Evolutionary conservation across 2,888 invertebrate genomes (phyloP), one percentile per base, ranked within the genome.

Genomic region (Mongoloraphidia duomilia): DNA sequence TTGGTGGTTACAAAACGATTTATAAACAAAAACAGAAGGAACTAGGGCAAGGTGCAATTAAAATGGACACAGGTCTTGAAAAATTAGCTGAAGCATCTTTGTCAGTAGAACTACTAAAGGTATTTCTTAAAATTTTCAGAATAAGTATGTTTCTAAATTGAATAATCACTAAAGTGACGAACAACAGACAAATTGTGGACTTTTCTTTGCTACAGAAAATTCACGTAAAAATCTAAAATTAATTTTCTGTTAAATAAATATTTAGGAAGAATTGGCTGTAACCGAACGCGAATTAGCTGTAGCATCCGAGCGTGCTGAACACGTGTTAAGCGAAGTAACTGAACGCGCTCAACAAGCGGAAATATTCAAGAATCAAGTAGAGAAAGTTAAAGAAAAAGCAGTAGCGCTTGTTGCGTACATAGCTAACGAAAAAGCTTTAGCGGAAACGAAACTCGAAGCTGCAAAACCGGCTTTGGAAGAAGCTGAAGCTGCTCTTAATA

Each of bases 51-150:
- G 87, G 94, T 36, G 93, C 93, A 10, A 72, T 82, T 54, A 76
- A 95, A 64, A 95, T 96, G 94, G 94, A 95, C 63, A 92, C 90
- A 3, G 96, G 95, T 47, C 71, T 96, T 55, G 88, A 93, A 61
- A 96, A 96, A 69, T 73, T 96, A 44, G 86, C 94, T 49, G 96
- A 96, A 70, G 96, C 96, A 2, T 92, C 94, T 1, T 83, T 85
- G 61, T 91, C 93, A 0, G 95, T 96, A 1, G 88, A 92, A 68
- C 78, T 91, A 46, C 70, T 96, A 47, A 93, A 94, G 58, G 48
- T 48, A 48, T 17, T 3, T 17, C 17, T n/a, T 17, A 4, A 17
- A 17, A 17, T 17, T 17, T 17, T 4, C 17, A 17, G 4, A 17
- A 17, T 26, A 1, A 26, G 3, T 6, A 6, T 26, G 6, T 26